Evolutionary conservation across 2,113 vertebrate genomes (phyloP).

Genomic region (Mastomys coucha): DNA sequence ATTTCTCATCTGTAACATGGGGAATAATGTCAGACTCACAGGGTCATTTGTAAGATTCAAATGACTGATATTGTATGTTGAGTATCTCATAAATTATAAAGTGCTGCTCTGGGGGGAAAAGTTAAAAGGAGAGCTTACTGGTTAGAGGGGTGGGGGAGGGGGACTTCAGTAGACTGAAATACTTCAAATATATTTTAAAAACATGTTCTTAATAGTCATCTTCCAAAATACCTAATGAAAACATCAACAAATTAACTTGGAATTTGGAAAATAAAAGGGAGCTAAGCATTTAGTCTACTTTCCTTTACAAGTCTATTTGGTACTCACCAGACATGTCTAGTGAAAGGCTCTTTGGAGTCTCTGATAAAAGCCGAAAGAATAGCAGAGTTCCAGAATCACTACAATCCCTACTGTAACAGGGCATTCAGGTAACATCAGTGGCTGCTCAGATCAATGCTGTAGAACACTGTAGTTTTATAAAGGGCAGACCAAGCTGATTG

Average conservation of each 20-base stretch:
- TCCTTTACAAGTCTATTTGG: constrained; percentile 34
- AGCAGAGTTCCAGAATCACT: constrained; percentile 23
- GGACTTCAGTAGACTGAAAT: not conserved
- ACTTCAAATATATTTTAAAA: constrained; percentile 50
- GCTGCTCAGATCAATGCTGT: not conserved
- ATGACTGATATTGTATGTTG: constrained; percentile 1
- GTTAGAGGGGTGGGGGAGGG: not conserved
- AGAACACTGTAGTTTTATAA: not conserved
- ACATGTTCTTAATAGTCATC: not conserved
- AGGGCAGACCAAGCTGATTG: not conserved
- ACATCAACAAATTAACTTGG: constrained; percentile 1
- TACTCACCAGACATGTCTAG: constrained; percentile 1
- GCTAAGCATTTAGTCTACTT: constrained; percentile 30
- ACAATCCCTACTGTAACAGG: constrained; percentile 9
- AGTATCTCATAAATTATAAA: constrained; percentile 53
- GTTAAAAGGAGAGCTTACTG: not conserved
- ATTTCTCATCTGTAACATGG: constrained; percentile 48
- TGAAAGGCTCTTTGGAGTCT: not conserved
- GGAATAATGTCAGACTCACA: not conserved
- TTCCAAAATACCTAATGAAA: not conserved
- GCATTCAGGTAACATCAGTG: not conserved
- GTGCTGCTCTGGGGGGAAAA: not conserved
- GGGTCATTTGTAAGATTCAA: constrained; percentile 38
- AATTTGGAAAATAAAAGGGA: constrained; percentile 40
- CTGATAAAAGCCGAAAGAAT: not conserved